Evolutionary conservation across 2,888 invertebrate species (phyloP), one percentile per base, ranked within the genome.

Genomic region (Gasteruption jaculator): DNA sequence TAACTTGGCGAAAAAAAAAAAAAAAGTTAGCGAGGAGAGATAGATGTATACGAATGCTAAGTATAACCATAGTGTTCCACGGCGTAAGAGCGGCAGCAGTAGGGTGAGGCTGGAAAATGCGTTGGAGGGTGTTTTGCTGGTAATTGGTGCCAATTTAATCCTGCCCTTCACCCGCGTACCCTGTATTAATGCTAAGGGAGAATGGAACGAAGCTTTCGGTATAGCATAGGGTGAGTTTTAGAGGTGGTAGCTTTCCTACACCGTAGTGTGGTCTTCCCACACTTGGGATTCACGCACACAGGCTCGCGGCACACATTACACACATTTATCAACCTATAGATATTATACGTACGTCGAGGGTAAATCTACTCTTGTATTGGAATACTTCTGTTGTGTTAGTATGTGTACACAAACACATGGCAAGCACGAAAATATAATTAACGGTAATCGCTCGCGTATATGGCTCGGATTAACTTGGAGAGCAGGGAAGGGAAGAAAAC

Each of bases 101-200:
- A 27, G 27, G 18, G 39, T n/a, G 14, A 33, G 61, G 58, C 60
- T 57, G 56, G 55, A 54, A 56, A 57, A 56, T 58, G 56, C 57
- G 61, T 51, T n/a, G 56, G 57, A 68, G 68, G 70, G 68, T 67
- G 75, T 75, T 77, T 77, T 77, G 72, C 77, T 77, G 77, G 77
- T 78, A 78, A 78, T 78, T 78, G 77, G 76, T 76, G 77, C 76
- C 78, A 78, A 77, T 78, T 78, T 78, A 76, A 76, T 75, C 76
- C 76, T 76, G 76, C 76, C 76, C 76, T 76, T 76, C 75, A 61
- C 62, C 56, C 57, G 58, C 57, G 61, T 61, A 58, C 59, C 54
- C 56, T 58, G 61, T 67, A 64, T 68, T 67, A 66, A 64, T 63
- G 63, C 58, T 54, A 55, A 61, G 60, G 61, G 62, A 52, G 57